Conservation (phyloP, 2,113 vertebrate genomes). For the Coreoperca whiteheadi region DNA sequence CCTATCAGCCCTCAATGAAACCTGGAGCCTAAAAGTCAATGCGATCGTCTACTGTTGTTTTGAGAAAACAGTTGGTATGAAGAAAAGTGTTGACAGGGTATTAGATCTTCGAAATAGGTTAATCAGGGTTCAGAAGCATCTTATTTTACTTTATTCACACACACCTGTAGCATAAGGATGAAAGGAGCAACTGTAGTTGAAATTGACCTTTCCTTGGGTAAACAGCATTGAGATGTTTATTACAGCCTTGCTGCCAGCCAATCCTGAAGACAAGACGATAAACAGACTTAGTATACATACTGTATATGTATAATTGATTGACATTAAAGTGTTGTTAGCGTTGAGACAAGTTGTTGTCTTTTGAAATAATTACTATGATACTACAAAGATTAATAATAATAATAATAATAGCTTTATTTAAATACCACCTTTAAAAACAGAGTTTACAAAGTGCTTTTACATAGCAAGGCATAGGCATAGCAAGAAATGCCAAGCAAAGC, state of each 20-base stretch:
- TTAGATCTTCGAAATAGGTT: neutral
- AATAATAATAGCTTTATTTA: too few relatives aligned
- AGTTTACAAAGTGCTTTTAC: too few relatives aligned
- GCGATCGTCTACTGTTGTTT: neutral
- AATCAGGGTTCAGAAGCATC: neutral
- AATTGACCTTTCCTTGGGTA: neutral
- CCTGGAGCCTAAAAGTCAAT: neutral
- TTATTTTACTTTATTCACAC: neutral
- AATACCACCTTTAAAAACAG: too few relatives aligned
- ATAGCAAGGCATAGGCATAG: too few relatives aligned
- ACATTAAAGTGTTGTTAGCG: neutral
- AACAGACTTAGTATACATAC: neutral
- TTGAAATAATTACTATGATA: conserved; percentile 12
- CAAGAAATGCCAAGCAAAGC: too few relatives aligned
- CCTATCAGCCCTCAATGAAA: neutral
- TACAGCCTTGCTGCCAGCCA: neutral
- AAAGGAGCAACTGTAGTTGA: neutral
- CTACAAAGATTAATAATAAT: conserved; percentile 3
- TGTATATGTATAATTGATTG: neutral
- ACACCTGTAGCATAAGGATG: too few relatives aligned
- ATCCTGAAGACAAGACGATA: neutral
- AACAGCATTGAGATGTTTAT: neutral
- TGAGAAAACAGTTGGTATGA: neutral
- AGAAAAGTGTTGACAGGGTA: neutral
- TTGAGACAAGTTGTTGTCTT: neutral